phyloP scores from a whole-genome alignment of 1,140 invertebrate genomes.

The Heliconius hewitsoni region DNA sequence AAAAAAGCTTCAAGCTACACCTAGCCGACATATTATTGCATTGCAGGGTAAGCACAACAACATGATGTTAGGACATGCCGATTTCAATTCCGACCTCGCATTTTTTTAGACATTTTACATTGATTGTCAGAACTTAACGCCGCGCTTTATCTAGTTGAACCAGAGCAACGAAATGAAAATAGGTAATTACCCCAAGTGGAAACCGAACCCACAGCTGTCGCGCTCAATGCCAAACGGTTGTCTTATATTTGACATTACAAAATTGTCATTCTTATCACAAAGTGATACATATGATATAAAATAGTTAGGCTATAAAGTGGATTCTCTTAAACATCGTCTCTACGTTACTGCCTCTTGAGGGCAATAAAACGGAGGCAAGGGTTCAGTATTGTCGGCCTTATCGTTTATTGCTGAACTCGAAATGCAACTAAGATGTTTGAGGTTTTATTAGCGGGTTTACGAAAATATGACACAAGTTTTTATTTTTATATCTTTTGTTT shows the following conservation, averaged over 20 bases:
- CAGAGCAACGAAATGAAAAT: neutral
- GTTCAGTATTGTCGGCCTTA: constrained; percentile 28
- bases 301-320: constrained; percentile 30
- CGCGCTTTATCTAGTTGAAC: neutral
- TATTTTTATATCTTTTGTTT: neutral
- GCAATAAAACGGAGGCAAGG: constrained; percentile 30
- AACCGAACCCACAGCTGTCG: too few relatives aligned
- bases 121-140: too few relatives aligned
- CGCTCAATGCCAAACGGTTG: too few relatives aligned
- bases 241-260: constrained; percentile 5
- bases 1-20: too few relatives aligned
- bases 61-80: too few relatives aligned
- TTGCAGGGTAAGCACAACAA: too few relatives aligned
- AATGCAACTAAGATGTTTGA: constrained; percentile 22
- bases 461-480: neutral
- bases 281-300: constrained; percentile 30
- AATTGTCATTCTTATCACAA: constrained; percentile 29
- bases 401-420: constrained; percentile 25
- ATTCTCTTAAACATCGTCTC: constrained; percentile 31
- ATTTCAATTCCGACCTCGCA: too few relatives aligned
- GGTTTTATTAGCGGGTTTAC: constrained; percentile 14
- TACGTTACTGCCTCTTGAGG: constrained; percentile 26
- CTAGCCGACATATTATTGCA: too few relatives aligned
- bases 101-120: too few relatives aligned
- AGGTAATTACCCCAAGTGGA: too few relatives aligned